Evolutionary conservation across 30 jellyfish, hydroid and myxozoan species (phyloP).

Genomic region (Catostylus mosaicus): DNA sequence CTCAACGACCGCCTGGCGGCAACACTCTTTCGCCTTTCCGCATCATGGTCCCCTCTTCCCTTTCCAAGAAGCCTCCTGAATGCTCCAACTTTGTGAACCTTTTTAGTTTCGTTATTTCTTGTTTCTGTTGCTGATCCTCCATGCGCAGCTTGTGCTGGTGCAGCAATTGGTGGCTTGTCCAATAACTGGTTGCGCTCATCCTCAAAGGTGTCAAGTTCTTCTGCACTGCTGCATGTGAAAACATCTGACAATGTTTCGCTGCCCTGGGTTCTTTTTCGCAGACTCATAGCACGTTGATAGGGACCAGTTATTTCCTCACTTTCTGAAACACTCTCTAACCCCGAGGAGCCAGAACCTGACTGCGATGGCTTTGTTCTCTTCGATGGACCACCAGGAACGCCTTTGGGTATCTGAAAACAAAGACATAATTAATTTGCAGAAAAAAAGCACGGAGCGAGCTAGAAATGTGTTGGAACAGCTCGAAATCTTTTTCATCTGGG

Average conservation of each 20-base stretch:
- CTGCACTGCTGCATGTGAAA: constrained; percentile 62
- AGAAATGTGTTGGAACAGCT: too few relatives aligned
- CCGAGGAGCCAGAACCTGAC: constrained; percentile 74
- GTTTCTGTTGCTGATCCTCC: not conserved
- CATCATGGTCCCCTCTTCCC: constrained; percentile 63
- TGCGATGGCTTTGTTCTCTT: constrained; percentile 69
- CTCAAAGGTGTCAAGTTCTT: constrained; percentile 38
- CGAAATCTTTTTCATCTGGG: too few relatives aligned
- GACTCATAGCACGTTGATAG: constrained; percentile 58
- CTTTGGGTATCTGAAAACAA: constrained; percentile 38
- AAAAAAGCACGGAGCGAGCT: not conserved
- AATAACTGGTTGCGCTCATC: constrained; percentile 9
- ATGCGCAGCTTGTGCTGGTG: not conserved
- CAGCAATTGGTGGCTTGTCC: not conserved
- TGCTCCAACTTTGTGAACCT: constrained; percentile 37
- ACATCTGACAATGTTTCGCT: constrained; percentile 36
- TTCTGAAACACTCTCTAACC: constrained; percentile 74
- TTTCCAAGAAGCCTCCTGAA: constrained; percentile 52
- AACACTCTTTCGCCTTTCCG: constrained; percentile 59
- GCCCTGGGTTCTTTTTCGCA: constrained; percentile 51
- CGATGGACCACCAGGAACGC: constrained; percentile 48
- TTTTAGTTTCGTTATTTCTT: not conserved
- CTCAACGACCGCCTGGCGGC: constrained; percentile 71
- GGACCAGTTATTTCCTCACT: constrained; percentile 66
- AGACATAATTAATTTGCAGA: not conserved